Conservation (phyloP, 2,113 vertebrate species). For the Probosciger aterrimus region DNA sequence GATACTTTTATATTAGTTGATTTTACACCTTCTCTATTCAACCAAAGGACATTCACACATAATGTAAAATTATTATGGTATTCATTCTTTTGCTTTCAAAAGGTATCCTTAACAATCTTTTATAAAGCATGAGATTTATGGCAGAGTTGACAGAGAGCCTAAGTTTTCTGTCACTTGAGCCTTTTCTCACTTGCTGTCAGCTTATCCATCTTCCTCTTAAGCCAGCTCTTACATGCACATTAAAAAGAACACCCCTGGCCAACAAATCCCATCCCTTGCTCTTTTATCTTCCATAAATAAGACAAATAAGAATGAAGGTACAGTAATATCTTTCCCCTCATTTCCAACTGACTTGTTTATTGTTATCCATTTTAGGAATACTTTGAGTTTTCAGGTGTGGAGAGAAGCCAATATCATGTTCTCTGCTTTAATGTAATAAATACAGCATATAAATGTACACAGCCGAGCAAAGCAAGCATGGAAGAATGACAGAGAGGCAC, state of each 20-base stretch:
- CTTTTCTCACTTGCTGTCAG: neutral
- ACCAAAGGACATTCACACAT: neutral
- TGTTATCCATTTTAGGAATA: neutral
- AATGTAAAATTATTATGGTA: neutral
- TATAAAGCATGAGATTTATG: neutral
- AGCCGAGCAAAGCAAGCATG: neutral
- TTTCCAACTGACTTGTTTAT: neutral
- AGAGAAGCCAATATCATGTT: neutral
- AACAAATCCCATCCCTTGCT: neutral
- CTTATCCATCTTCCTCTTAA: neutral
- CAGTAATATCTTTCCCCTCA: neutral
- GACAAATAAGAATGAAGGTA: neutral
- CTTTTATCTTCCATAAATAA: neutral
- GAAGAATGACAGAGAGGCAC: neutral
- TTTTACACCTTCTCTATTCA: neutral
- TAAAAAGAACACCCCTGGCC: neutral
- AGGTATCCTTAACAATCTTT: neutral
- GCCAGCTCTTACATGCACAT: neutral
- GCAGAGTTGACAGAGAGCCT: neutral
- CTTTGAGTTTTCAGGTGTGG: neutral
- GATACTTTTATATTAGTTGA: neutral
- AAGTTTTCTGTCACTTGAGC: neutral
- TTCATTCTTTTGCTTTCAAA: neutral
- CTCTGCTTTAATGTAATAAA: neutral
- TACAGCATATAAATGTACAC: neutral